phyloP scores from a whole-genome alignment of 2,797 vertebrate genomes.

The Gallinago stenura region DNA sequence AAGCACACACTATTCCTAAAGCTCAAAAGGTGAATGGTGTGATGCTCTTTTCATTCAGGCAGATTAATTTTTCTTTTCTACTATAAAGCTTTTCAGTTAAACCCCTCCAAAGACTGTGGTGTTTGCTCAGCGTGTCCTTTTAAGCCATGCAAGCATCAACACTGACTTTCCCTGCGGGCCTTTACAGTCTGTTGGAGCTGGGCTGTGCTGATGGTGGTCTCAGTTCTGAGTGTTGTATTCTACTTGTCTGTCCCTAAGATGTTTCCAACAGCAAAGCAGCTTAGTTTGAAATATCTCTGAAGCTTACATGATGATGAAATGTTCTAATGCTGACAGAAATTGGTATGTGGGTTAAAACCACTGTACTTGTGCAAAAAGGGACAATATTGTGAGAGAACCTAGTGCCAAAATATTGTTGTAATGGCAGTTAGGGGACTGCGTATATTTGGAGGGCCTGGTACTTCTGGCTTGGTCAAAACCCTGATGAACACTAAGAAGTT shows the following conservation, averaged over 20 bases:
- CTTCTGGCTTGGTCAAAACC: background rate
- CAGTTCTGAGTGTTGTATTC: background rate
- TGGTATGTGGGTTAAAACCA: background rate
- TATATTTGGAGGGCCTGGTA: background rate
- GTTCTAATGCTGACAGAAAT: background rate
- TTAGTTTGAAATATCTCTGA: background rate
- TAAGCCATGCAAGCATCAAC: background rate
- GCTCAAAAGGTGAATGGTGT: background rate
- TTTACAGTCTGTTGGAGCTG: background rate
- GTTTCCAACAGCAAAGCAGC: background rate
- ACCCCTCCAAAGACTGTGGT: background rate
- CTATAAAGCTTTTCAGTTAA: background rate
- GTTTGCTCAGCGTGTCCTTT: background rate
- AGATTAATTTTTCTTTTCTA: background rate
- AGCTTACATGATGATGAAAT: background rate
- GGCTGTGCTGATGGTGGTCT: background rate
- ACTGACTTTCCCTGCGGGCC: background rate
- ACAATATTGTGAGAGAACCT: background rate
- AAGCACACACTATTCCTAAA: background rate
- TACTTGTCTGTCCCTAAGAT: background rate
- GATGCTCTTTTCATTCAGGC: background rate
- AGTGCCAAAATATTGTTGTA: background rate
- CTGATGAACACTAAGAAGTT: background rate
- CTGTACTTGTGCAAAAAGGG: background rate
- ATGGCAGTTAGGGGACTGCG: background rate